Base-by-base conservation (phyloP, 2,888 invertebrate genomes). In the Andrena chrysosceles region DNA sequence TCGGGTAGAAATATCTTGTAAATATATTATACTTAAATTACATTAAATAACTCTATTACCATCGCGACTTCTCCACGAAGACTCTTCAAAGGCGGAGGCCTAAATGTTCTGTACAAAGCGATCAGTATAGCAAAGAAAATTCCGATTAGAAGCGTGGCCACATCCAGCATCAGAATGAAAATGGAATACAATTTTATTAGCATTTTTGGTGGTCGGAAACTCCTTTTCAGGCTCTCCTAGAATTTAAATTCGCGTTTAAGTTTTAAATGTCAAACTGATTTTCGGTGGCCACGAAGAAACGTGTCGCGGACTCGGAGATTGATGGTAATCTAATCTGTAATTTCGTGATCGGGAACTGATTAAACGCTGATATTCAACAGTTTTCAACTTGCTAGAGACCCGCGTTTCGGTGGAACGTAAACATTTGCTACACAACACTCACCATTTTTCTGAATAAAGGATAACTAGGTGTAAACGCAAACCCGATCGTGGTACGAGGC, bases 61-160 rank as follows among this genome's bases (percentile, higher is more conserved):
- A 97, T 93, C 31, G 96, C 96, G 42, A 95, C 95, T 94, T 97
- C 96, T 81, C 95, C 94, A 77, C 94, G 93, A 1, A 97, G 94
- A 85, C 95, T 95, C 92, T 97, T 97, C 84, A 95, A 90, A 0
- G 95, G 94, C 31, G 95, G 95, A 77, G 96, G 95, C 84, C 94
- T 94, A 73, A 96, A 93, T 4, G 95, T 90, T 87, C 95, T 94
- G 87, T 95, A 95, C 1, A 94, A 68, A 6, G 96, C 94, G 81
- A 95, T 94, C 16, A 95, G 81, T 20, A 95, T 93, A 16, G 95
- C 95, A 92, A 94, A 95, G 64, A 94, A 91, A 68, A 96, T 94
- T 90, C 95, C 95, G 1, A 95, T 84, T 56, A 95, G 77, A 16
- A 96, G 94, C 92, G 95, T 95, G 13, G 93, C 87, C 16, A 96